phyloP scores from a whole-genome alignment of 2,888 invertebrate species.

The Drosophila merina region DNA sequence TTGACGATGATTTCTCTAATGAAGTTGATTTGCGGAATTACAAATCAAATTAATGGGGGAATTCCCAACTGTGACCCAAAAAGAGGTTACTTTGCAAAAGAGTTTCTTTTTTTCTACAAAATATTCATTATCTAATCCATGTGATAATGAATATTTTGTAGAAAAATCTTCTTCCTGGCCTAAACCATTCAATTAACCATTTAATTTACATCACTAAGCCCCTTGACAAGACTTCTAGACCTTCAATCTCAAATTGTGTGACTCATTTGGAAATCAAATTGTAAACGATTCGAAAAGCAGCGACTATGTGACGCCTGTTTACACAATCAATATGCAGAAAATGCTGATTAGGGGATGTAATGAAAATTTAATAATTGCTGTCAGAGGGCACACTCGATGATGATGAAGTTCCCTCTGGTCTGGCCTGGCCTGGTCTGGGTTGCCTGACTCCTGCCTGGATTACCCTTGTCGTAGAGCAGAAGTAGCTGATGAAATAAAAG shows the following conservation, averaged over 20 bases:
- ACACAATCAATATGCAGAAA: constrained; percentile 74
- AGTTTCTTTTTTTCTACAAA: too few species aligned
- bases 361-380: constrained; percentile 82
- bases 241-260: constrained; percentile 11
- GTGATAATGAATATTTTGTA: too few species aligned
- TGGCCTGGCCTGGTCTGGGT: not conserved
- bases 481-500: constrained; percentile 12
- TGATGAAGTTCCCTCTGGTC: constrained; percentile 41
- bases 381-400: constrained; percentile 50
- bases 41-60: not conserved
- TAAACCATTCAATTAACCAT: too few species aligned
- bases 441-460: not conserved
- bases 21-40: constrained; percentile 3
- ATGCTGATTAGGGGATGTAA: constrained; percentile 83
- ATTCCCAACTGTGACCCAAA: not conserved
- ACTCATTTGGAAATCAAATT: constrained; percentile 12
- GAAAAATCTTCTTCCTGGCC: too few species aligned
- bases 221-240: constrained; percentile 14
- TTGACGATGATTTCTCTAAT: not conserved
- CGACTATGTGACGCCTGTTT: constrained; percentile 54
- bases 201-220: constrained; percentile 4
- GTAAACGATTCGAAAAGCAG: constrained; percentile 7
- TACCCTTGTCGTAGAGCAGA: constrained; percentile 1
- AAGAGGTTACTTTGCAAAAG: not conserved
- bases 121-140: too few species aligned